A percentile compares a stretch with the other conserved stretches of the same genome.
phyloP scores from a whole-genome alignment of 2,113 vertebrate species.

The Lophochroa leadbeateri region DNA sequence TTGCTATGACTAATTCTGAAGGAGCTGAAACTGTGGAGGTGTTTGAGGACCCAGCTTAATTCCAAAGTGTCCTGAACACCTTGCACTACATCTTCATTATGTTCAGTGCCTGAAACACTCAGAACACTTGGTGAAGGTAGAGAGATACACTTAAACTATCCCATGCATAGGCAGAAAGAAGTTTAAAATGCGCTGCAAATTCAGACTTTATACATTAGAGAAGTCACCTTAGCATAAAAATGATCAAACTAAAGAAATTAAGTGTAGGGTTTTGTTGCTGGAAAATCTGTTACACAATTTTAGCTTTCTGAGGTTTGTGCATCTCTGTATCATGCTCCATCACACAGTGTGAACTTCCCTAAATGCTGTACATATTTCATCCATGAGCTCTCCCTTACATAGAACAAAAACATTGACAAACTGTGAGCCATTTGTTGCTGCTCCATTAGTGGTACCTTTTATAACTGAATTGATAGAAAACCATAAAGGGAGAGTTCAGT shows the following conservation, averaged over 20 bases:
- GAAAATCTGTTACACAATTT: not conserved
- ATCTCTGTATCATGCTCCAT: not conserved
- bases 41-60: not conserved
- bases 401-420: not conserved
- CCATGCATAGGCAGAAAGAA: not conserved
- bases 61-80: not conserved
- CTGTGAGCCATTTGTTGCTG: not conserved
- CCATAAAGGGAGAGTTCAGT: not conserved
- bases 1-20: not conserved
- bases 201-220: not conserved
- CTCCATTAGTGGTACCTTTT: not conserved
- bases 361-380: rapidly evolving
- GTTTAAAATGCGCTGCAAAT: not conserved
- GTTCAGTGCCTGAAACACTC: not conserved
- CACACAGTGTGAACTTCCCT: not conserved
- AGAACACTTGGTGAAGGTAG: not conserved
- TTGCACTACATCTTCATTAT: not conserved
- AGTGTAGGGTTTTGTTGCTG: not conserved
- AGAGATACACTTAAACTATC: not conserved
- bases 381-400: not conserved
- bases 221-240: not conserved
- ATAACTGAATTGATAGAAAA: not conserved
- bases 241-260: not conserved
- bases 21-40: not conserved
- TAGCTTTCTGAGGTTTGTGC: not conserved